Base-by-base conservation (phyloP, 2,113 vertebrate species). In the Cisticola juncidis region DNA sequence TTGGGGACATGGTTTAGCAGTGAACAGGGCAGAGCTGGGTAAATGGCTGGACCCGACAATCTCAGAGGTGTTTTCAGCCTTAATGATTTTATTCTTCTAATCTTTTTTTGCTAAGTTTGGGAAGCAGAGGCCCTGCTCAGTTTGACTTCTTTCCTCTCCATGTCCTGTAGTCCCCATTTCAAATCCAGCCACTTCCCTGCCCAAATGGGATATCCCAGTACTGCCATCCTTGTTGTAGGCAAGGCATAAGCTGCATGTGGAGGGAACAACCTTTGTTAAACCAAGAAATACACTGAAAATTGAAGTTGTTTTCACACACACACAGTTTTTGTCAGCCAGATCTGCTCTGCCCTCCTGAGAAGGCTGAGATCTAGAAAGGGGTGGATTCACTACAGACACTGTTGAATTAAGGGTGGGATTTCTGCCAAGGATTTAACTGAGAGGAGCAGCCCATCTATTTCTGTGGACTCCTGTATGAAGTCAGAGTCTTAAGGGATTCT, bases 391-490 rank as follows among this genome's bases (percentile, higher is more conserved):
- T 44, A 17, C 51, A 86, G 36, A 84, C 57, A 18, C 12, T 9
- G 0, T 70, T 73, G 60, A 73, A 70, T 44, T 68, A 35, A 42
- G 45, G 81, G 35, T 88, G 83, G 91, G 68, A 91, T 86, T n/a
- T 81, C 83, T 91, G 88, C 86, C 88, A 95, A 92, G 51, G 47
- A 81, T 70, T 69, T 53, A 50, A 35, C 45, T 44, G 82, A 83
- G 82, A 86, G 72, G 38, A 95, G 60, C 60, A 94, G 11, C 64
- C 88, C 64, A 44, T 86, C 86, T 95, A 92, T 95, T 96, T 95
- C 82, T 84, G 92, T 92, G 86, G 76, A 62, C 69, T 96, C 64
- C 42, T 54, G 10, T 44, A 44, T n/a, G 51, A 88, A 92, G 65
- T 65, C 0, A 1, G 47, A 89, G 50, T 56, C 88, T 88, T 86